These are phyloP conservation scores for Procambarus clarkii DNA, from an alignment of 1,140 invertebrate genomes.

Conservation along the genomic window DNA sequence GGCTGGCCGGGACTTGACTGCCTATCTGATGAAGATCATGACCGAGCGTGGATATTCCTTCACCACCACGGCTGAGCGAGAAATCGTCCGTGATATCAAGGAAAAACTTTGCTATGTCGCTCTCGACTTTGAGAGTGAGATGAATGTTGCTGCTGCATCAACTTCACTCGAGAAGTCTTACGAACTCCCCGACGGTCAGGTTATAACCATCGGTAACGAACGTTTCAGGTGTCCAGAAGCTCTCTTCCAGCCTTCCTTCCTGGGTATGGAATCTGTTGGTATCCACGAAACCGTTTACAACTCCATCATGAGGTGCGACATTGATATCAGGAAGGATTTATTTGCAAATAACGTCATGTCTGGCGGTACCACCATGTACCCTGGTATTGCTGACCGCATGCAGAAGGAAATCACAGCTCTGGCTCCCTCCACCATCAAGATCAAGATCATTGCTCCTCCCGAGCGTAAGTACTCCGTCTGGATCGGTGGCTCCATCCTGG, in stretches of 20 bases:
- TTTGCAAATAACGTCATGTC: conserved; percentile 84
- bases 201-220: conserved; percentile 98
- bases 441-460: conserved; percentile 82
- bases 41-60: conserved; percentile 77
- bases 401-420: conserved; percentile 87
- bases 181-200: conserved; percentile 94
- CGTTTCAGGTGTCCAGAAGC: conserved; percentile 98
- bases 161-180: conserved; percentile 78
- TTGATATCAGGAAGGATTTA: conserved; percentile 66
- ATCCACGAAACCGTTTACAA: conserved; percentile 66
- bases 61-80: conserved; percentile 84
- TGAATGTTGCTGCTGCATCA: conserved; percentile 79
- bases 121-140: conserved; percentile 94
- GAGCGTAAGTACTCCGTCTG: conserved; percentile 67
- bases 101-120: conserved; percentile 95
- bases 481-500: conserved; percentile 80
- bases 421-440: conserved; percentile 91
- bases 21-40: conserved; percentile 79
- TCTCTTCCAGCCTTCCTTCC: conserved; percentile 95
- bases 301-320: conserved; percentile 69
- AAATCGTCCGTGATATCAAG: conserved; percentile 95
- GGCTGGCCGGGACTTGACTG: conserved; percentile 79
- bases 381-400: conserved; percentile 80
- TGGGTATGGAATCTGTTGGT: conserved; percentile 87
- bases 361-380: conserved; percentile 82